Base-by-base conservation (phyloP, 2,113 vertebrate species). In the Nyctibius bracteatus region DNA sequence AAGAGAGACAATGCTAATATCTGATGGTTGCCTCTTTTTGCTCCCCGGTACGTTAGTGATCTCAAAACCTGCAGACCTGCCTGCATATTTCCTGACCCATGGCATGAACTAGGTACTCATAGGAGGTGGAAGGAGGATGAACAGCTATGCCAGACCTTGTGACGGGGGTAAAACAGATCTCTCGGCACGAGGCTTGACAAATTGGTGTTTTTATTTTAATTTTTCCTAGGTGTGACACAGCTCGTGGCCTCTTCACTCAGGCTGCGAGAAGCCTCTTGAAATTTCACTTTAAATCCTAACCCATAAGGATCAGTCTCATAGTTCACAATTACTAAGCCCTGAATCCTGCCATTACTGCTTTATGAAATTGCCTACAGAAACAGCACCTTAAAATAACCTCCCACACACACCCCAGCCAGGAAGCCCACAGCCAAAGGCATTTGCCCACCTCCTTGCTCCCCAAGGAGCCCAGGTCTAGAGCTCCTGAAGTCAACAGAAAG, bases 401-500 rank as follows among this genome's bases (percentile, higher is more conserved):
- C 41, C n/a, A 65, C 46, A 25, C 37, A 46, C 22, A 39, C 12
- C 6, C 22, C 73, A 86, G 72, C 27, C 57, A 81, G 68, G 44
- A 79, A 96, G 55, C 44, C 44, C 68, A 55, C 33, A 88, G 70
- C 31, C 49, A 88, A 65, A 86, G 73, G 49, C 77, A 85, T 88
- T 72, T 92, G 49, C 74, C 80, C 44, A 61, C 62, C 57, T 92
- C 80, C 20, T 41, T n/a, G 35, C 44, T 94, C 83, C 57, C 65
- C 2, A 12, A 47, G 83, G 62, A 93, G 52, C 28, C 44, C 8
- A 5, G 41, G 57, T 68, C 87, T 86, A 6, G 5, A 88, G 74
- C 73, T 89, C 77, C 52, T 72, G 80, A 93, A 91, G 70, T 81
- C 85, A 95, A 87, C 61, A 92, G 88, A 92, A 89, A 58, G 73